phyloP scores from a whole-genome alignment of 1,140 invertebrate species.

The Saccostrea glomerata region DNA sequence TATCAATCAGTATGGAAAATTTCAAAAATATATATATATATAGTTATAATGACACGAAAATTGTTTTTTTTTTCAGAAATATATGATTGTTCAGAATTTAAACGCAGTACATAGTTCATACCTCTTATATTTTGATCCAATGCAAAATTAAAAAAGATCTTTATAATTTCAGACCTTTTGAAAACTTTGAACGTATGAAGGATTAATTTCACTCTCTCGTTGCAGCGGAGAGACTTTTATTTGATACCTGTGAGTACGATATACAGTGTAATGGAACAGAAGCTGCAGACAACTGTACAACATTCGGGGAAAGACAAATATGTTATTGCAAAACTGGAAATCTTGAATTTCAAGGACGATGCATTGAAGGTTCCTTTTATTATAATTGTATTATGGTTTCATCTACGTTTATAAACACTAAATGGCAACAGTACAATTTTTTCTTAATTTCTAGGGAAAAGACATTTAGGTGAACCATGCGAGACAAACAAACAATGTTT shows the following conservation, averaged over 20 bases:
- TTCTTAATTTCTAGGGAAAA: neutral
- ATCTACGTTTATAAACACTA: neutral
- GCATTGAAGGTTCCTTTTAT: neutral
- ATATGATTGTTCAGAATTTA: too few relatives aligned
- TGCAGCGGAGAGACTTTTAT: neutral
- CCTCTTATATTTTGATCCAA: too few relatives aligned
- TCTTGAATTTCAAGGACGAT: neutral
- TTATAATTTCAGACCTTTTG: too few relatives aligned
- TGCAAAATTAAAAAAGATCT: too few relatives aligned
- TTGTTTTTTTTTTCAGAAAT: too few relatives aligned
- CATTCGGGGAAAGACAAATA: neutral
- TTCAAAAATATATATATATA: too few relatives aligned
- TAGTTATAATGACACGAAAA: too few relatives aligned
- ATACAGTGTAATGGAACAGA: neutral
- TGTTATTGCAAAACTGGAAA: neutral
- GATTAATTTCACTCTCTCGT: neutral
- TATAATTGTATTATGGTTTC: neutral
- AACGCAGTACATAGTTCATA: too few relatives aligned
- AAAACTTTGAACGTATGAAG: neutral
- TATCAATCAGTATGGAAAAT: too few relatives aligned
- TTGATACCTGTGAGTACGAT: neutral
- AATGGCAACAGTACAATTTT: neutral
- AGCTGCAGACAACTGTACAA: neutral
- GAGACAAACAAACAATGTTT: neutral
- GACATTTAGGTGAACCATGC: neutral